These are phyloP conservation scores for Lytechinus pictus DNA, from an alignment of 35 echinoderm and acorn worm species.

Conservation along the genomic window DNA sequence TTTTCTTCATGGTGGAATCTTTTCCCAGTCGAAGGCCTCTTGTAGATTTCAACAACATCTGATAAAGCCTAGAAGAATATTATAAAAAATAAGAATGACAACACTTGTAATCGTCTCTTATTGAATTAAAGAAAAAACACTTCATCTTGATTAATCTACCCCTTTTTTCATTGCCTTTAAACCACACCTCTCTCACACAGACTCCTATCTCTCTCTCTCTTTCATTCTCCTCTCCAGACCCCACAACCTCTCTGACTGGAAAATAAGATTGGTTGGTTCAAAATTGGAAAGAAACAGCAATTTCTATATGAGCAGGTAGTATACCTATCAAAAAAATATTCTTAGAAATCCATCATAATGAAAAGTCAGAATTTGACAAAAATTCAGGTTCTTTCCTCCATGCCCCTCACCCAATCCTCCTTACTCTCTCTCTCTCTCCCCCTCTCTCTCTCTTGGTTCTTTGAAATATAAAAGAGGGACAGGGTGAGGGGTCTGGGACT, in stretches of 20 bases:
- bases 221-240: not conserved
- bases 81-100: not conserved
- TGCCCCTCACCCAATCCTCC: not conserved
- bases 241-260: too few species aligned
- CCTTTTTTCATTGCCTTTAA: not conserved
- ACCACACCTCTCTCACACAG: not conserved
- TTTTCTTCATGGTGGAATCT: conserved; percentile 88
- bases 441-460: too few species aligned
- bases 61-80: conserved; percentile 64
- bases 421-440: too few species aligned
- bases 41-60: conserved; percentile 95
- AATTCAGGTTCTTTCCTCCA: not conserved
- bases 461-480: too few species aligned
- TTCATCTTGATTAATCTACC: not conserved
- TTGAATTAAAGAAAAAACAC: too few species aligned
- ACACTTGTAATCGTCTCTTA: not conserved
- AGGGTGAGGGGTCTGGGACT: too few species aligned
- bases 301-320: too few species aligned
- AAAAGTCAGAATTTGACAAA: too few species aligned
- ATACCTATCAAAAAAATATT: too few species aligned
- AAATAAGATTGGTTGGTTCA: too few species aligned
- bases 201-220: not conserved
- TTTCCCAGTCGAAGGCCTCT: conserved; percentile 78
- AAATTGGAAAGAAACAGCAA: too few species aligned
- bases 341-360: too few species aligned